Evolutionary conservation across 2,113 vertebrate species (phyloP).

Genomic region (Trinectes maculatus): DNA sequence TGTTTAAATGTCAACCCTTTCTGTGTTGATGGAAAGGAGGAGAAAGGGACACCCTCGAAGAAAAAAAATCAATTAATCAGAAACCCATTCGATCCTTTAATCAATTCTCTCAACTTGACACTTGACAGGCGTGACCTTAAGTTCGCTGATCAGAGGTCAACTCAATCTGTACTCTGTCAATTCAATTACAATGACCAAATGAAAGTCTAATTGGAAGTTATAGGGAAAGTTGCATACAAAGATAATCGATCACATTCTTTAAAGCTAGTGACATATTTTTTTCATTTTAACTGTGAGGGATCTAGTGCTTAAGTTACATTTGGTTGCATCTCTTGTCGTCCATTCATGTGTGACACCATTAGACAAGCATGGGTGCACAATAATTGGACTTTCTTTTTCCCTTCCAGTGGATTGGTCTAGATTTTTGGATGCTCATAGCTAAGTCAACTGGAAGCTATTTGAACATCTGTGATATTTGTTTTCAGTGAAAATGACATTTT

Average conservation of each 20-base stretch:
- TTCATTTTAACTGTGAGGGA: conserved; percentile 4
- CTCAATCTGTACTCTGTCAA: conserved; percentile 54
- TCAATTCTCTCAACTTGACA: conserved; percentile 65
- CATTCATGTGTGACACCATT: too few relatives aligned
- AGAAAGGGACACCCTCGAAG: conserved; percentile 34
- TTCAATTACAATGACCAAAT: conserved; percentile 36
- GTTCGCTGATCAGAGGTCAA: conserved; percentile 56
- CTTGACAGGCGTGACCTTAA: conserved; percentile 48
- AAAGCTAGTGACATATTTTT: conserved; percentile 1
- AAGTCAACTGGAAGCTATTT: background rate
- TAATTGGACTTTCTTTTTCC: conserved; percentile 8
- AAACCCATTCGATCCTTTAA: conserved; percentile 47
- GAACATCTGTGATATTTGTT: background rate
- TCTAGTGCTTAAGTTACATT: background rate
- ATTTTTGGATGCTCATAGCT: background rate
- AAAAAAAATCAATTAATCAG: conserved; percentile 60
- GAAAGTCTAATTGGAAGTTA: conserved; percentile 36
- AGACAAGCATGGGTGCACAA: background rate
- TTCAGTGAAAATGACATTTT: background rate
- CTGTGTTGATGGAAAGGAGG: conserved; percentile 1
- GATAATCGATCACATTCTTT: conserved; percentile 29
- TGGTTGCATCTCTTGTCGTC: conserved; percentile 1
- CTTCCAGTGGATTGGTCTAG: background rate
- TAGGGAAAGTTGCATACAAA: background rate
- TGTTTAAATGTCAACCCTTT: conserved; percentile 17